phyloP scores from a whole-genome alignment of 92 coral and sea anemone species.

The Ricordea florida region DNA sequence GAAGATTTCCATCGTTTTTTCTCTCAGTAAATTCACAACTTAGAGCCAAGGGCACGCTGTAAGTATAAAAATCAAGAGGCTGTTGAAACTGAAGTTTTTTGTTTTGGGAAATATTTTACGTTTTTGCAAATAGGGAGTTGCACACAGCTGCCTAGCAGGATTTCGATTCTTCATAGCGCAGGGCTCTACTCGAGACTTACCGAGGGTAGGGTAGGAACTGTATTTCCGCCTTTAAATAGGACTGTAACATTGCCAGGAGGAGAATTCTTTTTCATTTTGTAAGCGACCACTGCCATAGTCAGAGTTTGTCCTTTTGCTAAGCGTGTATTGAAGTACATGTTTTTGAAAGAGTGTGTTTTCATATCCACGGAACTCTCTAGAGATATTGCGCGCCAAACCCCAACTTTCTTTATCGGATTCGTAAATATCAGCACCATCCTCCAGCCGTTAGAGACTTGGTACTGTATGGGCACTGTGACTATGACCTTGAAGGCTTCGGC shows the following conservation, averaged over 20 bases:
- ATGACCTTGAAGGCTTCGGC: conserved; percentile 39
- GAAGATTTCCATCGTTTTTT: too few relatives aligned
- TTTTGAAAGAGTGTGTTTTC: neutral
- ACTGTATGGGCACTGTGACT: neutral
- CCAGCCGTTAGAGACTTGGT: conserved; percentile 30
- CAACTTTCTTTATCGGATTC: conserved; percentile 15
- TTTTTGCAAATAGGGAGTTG: too few relatives aligned
- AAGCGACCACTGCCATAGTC: conserved; percentile 17
- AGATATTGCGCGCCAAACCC: conserved; percentile 18
- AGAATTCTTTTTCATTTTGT: neutral
- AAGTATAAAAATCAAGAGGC: too few relatives aligned
- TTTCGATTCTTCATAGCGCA: too few relatives aligned
- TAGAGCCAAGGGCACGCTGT: too few relatives aligned
- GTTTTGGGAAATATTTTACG: too few relatives aligned
- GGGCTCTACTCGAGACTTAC: too few relatives aligned
- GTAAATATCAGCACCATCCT: conserved; percentile 24
- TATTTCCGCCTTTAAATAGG: conserved; percentile 19
- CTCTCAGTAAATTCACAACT: too few relatives aligned
- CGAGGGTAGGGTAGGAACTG: conserved; percentile 17
- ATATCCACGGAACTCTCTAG: neutral
- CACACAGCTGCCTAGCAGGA: too few relatives aligned
- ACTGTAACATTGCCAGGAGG: conserved; percentile 16
- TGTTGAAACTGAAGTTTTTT: too few relatives aligned
- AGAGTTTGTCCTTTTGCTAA: neutral
- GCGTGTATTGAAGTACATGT: neutral